These are phyloP conservation scores for Drosophila histrio DNA, from an alignment of 2,888 invertebrate genomes.

Conservation along the genomic window DNA sequence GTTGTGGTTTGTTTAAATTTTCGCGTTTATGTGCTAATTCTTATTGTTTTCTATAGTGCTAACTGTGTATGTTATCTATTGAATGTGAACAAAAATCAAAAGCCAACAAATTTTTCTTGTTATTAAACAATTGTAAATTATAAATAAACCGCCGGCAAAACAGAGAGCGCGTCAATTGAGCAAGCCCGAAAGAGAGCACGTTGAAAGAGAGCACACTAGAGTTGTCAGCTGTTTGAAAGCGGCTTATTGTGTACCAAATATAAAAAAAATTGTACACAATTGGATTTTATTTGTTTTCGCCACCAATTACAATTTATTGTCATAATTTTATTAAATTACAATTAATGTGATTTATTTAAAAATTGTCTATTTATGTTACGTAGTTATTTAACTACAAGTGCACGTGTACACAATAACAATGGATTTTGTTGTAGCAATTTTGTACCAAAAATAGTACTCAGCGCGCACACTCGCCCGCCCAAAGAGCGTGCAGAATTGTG, in stretches of 20 bases:
- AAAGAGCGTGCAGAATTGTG: slow-evolving; percentile 28
- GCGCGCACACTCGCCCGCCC: slow-evolving; percentile 53
- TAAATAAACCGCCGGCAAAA: slow-evolving; percentile 75
- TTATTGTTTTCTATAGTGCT: not conserved
- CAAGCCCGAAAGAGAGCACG: slow-evolving; percentile 2
- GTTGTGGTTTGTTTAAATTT: not conserved
- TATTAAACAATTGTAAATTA: slow-evolving; percentile 59
- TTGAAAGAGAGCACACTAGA: slow-evolving; percentile 38
- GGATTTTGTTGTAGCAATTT: not conserved
- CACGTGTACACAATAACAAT: slow-evolving; percentile 1
- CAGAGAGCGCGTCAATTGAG: slow-evolving; percentile 56
- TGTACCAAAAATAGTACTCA: not conserved
- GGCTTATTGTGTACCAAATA: not conserved
- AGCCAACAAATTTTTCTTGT: slow-evolving; percentile 1
- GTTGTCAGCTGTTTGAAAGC: slow-evolving; percentile 58
- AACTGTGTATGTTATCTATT: not conserved
- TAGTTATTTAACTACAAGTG: not conserved
- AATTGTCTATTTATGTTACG: too few species aligned
- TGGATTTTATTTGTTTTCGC: too few species aligned
- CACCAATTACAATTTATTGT: not conserved
- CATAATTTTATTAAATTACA: not conserved
- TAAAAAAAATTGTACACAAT: not conserved
- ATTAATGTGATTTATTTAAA: not conserved
- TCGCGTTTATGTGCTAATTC: not conserved
- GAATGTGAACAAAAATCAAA: not conserved